phyloP scores from a whole-genome alignment of 1,140 invertebrate species.

The Pseudoatta argentina region DNA sequence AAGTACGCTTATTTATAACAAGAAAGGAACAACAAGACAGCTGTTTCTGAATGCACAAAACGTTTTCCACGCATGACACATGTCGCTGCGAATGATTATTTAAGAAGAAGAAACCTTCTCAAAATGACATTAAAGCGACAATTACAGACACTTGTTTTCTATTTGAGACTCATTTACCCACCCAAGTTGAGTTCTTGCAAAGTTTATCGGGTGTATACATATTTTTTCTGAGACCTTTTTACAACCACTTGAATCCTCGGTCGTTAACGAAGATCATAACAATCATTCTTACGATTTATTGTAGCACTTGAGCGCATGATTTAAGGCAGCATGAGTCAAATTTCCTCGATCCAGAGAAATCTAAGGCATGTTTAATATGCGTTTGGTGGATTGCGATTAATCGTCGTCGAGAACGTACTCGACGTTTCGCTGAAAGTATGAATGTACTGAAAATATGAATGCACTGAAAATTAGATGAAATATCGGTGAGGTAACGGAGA shows the following conservation, averaged over 20 bases:
- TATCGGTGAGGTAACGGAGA: not conserved
- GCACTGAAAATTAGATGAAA: slow-evolving; percentile 14
- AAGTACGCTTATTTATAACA: slow-evolving; percentile 36
- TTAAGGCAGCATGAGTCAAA: slow-evolving; percentile 15
- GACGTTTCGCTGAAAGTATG: not conserved
- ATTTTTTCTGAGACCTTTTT: slow-evolving; percentile 15
- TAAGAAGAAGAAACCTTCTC: not conserved
- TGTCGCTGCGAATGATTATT: not conserved
- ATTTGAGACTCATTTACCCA: not conserved
- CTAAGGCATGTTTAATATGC: slow-evolving; percentile 43
- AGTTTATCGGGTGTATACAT: not conserved
- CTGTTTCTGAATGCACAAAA: not conserved
- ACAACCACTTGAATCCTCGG: not conserved
- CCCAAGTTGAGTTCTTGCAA: slow-evolving; percentile 17
- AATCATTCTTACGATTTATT: slow-evolving; percentile 13
- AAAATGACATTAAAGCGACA: not conserved
- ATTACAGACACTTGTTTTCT: not conserved
- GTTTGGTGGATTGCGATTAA: slow-evolving; percentile 18
- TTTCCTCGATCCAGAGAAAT: not conserved
- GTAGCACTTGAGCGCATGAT: not conserved
- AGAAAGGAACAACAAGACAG: not conserved
- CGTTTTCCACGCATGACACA: not conserved
- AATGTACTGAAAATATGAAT: not conserved
- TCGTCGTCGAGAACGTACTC: not conserved
- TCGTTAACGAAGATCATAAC: slow-evolving; percentile 26